Conservation (phyloP, 2,113 vertebrate genomes). For the Neolamprologus sp. region DNA sequence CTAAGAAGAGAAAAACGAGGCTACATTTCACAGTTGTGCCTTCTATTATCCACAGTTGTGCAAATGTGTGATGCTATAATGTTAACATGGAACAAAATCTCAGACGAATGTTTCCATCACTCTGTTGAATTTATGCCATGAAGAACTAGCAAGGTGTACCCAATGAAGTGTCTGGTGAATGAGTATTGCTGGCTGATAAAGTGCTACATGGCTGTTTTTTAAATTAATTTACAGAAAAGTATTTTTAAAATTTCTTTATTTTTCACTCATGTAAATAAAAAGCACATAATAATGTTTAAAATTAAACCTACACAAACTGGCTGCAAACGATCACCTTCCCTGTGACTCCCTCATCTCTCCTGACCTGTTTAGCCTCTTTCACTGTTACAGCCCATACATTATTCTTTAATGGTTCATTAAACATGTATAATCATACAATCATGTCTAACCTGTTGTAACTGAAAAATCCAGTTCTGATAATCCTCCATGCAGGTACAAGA, state of each 20-base stretch:
- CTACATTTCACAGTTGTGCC: background rate
- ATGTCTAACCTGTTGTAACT: conserved; percentile 72
- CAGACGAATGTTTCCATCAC: background rate
- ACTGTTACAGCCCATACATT: background rate
- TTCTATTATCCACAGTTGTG: background rate
- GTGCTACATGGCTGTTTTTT: background rate
- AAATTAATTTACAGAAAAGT: background rate
- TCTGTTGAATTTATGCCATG: background rate
- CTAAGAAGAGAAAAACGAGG: background rate
- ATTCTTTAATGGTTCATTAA: background rate
- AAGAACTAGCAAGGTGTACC: background rate
- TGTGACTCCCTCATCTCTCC: background rate
- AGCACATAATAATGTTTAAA: background rate
- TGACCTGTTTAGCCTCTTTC: background rate
- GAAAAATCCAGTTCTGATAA: conserved; percentile 76
- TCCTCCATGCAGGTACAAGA: conserved; percentile 71
- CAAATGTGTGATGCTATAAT: background rate
- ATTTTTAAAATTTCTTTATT: background rate
- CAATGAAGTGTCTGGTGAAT: background rate
- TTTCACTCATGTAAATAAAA: background rate
- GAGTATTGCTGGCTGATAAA: background rate
- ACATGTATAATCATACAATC: background rate
- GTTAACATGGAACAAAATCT: background rate
- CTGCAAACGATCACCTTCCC: background rate
- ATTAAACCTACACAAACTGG: background rate